Evolutionary conservation across 2,113 vertebrate genomes (phyloP).

Genomic region (Mesembrinibis cayennensis): DNA sequence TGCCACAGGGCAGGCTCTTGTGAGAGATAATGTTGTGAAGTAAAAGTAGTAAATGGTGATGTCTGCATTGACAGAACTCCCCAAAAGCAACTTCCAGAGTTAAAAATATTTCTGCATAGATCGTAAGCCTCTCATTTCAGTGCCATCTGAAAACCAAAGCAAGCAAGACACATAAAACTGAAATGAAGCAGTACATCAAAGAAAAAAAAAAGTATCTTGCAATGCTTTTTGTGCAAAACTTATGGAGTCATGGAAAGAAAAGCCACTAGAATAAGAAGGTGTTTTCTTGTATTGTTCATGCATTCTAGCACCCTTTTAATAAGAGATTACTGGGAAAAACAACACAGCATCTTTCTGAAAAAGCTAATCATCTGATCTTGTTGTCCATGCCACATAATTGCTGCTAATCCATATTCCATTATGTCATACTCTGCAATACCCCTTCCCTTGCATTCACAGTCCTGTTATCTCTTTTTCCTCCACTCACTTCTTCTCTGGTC

Average conservation of each 20-base stretch:
- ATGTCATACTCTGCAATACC: neutral
- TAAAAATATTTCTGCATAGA: neutral
- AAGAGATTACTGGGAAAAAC: neutral
- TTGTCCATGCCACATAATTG: conserved; percentile 17
- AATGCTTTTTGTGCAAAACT: neutral
- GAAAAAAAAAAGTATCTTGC: neutral
- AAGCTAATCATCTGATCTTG: neutral
- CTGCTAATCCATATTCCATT: neutral
- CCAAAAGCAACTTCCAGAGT: neutral
- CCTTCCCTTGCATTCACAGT: neutral
- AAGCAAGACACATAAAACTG: neutral
- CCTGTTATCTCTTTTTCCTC: neutral
- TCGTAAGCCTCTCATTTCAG: neutral
- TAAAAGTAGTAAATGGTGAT: neutral
- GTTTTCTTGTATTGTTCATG: conserved; percentile 27
- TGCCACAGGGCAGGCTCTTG: neutral
- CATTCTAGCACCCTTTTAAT: conserved; percentile 32
- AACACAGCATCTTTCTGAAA: conserved; percentile 24
- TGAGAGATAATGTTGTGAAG: neutral
- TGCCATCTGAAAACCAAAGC: neutral
- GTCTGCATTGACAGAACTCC: neutral
- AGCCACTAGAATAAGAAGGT: neutral
- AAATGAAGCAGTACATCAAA: neutral
- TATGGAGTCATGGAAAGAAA: neutral
- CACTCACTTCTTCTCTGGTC: neutral